Percentiles rank a stretch among this genome's conserved stretches.
Evolutionary conservation across 2,113 vertebrate species (phyloP).

Genomic region (Hiodon tergisus): DNA sequence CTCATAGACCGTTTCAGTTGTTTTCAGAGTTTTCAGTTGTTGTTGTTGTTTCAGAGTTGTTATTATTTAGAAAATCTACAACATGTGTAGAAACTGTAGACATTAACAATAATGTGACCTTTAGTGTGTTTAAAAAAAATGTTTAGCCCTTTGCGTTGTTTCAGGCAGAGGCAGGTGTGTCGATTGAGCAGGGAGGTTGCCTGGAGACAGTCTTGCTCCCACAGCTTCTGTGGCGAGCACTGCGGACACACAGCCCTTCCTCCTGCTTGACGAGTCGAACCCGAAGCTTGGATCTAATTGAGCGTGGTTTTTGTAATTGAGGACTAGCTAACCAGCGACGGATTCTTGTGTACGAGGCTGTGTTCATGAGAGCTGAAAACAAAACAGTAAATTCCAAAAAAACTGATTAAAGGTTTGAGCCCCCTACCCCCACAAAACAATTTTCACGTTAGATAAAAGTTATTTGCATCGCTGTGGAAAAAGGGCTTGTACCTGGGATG

Average conservation of each 20-base stretch:
- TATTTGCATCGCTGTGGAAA: not conserved
- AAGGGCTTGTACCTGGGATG: not conserved
- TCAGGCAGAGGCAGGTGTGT: too few species aligned
- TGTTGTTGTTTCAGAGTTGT: too few species aligned
- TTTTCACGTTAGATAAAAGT: conserved; percentile 8
- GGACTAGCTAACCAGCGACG: conserved; percentile 20
- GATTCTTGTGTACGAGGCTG: conserved; percentile 6
- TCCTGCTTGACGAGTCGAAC: conserved; percentile 17
- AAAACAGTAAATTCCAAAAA: conserved; percentile 34
- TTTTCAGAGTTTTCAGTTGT: too few species aligned
- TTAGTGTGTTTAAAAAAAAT: too few species aligned
- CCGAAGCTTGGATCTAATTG: conserved; percentile 33
- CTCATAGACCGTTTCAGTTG: too few species aligned
- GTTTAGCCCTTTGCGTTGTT: too few species aligned
- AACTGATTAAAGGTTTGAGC: conserved; percentile 15
- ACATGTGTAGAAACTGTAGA: too few species aligned
- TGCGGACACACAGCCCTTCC: conserved; percentile 11
- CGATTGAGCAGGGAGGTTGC: not conserved
- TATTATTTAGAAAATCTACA: too few species aligned
- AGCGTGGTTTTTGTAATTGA: conserved; percentile 37
- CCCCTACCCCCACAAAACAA: conserved; percentile 4
- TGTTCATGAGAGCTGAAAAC: conserved; percentile 22
- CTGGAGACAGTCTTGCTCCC: not conserved
- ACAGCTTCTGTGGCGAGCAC: not conserved
- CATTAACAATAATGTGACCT: too few species aligned